These are phyloP conservation scores for Drosophila phalerata DNA, from an alignment of 2,888 invertebrate species.

Conservation along the genomic window DNA sequence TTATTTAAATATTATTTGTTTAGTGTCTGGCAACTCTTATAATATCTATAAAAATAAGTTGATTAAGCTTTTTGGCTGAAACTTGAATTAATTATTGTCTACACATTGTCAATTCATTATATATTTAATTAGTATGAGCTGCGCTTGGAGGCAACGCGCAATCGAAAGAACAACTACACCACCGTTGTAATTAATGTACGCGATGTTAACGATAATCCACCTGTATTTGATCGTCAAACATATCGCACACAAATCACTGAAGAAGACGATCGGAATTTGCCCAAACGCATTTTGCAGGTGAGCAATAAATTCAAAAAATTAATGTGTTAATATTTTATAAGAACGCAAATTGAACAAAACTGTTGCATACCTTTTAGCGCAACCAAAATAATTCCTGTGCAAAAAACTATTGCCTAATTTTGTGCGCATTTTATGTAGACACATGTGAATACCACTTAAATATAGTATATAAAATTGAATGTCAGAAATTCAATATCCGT, in stretches of 20 bases:
- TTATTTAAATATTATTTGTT: slow-evolving; percentile 25
- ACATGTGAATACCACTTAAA: background rate
- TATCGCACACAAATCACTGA: slow-evolving; percentile 98
- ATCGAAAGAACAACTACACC: slow-evolving; percentile 98
- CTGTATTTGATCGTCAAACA: slow-evolving; percentile 97
- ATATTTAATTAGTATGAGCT: slow-evolving; percentile 91
- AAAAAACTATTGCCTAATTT: slow-evolving; percentile 9
- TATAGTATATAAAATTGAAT: background rate
- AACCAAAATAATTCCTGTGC: background rate
- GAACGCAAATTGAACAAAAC: too few relatives aligned
- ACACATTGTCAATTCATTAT: background rate
- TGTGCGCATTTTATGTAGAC: background rate
- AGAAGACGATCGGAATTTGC: slow-evolving; percentile 97
- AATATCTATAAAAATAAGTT: slow-evolving; percentile 4
- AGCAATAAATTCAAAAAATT: slow-evolving; percentile 86
- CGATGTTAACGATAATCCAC: slow-evolving; percentile 95
- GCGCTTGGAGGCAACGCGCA: slow-evolving; percentile 96
- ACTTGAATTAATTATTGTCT: background rate
- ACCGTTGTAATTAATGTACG: slow-evolving; percentile 98
- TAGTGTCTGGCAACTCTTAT: slow-evolving; percentile 19
- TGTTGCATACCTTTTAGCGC: slow-evolving; percentile 3
- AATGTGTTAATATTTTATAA: slow-evolving; percentile 77
- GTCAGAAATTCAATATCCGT: background rate
- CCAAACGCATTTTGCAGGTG: slow-evolving; percentile 96
- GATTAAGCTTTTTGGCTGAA: background rate